A percentile compares a stretch with the other conserved stretches of the same genome.
phyloP scores from a whole-genome alignment of 2,113 vertebrate species.

The Columba janthina region DNA sequence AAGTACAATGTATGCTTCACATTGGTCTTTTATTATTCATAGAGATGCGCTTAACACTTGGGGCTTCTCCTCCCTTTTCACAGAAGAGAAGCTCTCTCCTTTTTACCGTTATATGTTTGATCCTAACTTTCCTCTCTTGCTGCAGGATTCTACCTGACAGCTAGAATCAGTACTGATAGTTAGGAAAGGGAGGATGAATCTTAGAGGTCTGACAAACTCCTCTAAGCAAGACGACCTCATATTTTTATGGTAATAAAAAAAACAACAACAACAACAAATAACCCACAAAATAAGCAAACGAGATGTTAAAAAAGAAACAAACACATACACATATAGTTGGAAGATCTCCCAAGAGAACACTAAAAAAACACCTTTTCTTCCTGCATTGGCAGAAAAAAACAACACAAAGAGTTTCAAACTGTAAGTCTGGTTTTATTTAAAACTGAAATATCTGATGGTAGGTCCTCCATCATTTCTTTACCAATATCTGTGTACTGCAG shows the following conservation, averaged over 20 bases:
- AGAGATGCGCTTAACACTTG: slow-evolving; percentile 62
- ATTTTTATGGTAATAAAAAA: background rate
- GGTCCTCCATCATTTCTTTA: background rate
- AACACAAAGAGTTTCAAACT: background rate
- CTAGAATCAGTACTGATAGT: slow-evolving; percentile 35
- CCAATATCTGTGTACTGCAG: background rate
- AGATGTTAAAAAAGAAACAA: slow-evolving; percentile 31
- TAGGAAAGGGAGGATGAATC: slow-evolving; percentile 19
- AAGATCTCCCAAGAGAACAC: slow-evolving; percentile 37
- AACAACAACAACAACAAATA: too few relatives aligned
- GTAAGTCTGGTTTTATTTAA: slow-evolving; percentile 11
- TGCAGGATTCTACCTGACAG: slow-evolving; percentile 57
- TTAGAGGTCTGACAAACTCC: slow-evolving; percentile 48
- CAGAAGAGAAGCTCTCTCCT: slow-evolving; percentile 33
- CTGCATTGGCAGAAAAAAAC: background rate
- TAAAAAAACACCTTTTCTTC: slow-evolving; percentile 11
- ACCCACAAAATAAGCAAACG: background rate
- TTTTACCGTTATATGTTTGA: slow-evolving; percentile 47
- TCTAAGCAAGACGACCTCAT: slow-evolving; percentile 39
- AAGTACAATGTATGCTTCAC: slow-evolving; percentile 60
- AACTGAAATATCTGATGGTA: background rate
- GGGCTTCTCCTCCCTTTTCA: slow-evolving; percentile 57
- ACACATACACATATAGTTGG: background rate
- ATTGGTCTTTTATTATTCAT: slow-evolving; percentile 60
- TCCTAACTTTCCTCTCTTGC: slow-evolving; percentile 55